Evolutionary conservation across 1,140 invertebrate genomes (phyloP).

Genomic region (Leucophenga varia): DNA sequence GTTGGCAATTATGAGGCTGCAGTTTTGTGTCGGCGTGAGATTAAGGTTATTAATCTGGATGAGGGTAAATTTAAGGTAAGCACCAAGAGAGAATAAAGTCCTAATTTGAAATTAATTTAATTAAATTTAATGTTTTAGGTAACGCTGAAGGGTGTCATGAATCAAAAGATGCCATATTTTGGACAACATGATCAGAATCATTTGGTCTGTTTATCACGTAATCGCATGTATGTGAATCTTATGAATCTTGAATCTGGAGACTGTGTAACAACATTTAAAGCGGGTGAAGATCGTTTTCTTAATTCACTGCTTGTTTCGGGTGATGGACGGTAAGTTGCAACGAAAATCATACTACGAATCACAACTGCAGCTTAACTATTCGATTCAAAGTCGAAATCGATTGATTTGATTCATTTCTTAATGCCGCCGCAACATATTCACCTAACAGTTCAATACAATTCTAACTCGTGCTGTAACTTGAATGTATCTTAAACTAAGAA

Average conservation of each 20-base stretch:
- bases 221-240: slow-evolving; percentile 88
- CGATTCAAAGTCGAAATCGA: too few species aligned
- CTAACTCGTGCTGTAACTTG: too few species aligned
- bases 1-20: slow-evolving; percentile 74
- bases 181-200: slow-evolving; percentile 78
- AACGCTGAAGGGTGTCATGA: slow-evolving; percentile 83
- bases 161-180: slow-evolving; percentile 89
- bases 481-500: too few species aligned
- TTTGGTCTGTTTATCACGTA: slow-evolving; percentile 78
- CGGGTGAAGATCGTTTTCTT: slow-evolving; percentile 83
- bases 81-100: neutral
- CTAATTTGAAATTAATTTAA: neutral
- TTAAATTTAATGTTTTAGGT: slow-evolving; percentile 28
- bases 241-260: slow-evolving; percentile 79
- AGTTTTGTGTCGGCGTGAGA: slow-evolving; percentile 77
- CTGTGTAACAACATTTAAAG: slow-evolving; percentile 85
- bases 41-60: slow-evolving; percentile 77
- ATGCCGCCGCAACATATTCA: too few species aligned
- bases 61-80: slow-evolving; percentile 62
- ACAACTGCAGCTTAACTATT: too few species aligned
- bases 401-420: too few species aligned
- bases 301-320: slow-evolving; percentile 84
- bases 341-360: neutral
- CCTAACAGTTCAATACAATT: too few species aligned
- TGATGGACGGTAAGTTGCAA: slow-evolving; percentile 69